Evolutionary conservation across 2,797 vertebrate species (phyloP), one percentile per base, ranked within the genome.

Genomic region (Sebastes melanostomus): DNA sequence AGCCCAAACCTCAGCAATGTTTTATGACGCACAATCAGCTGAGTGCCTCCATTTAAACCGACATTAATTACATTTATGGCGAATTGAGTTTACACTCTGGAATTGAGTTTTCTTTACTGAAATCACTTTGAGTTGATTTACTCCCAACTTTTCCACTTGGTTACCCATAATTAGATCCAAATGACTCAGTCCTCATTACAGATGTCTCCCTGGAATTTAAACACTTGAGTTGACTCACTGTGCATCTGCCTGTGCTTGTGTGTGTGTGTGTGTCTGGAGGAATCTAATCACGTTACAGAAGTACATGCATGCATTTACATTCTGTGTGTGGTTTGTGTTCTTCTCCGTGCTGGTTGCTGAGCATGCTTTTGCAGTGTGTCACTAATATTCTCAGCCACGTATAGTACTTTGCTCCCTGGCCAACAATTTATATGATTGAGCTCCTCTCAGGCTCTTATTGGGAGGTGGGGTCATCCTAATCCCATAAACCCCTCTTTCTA

Each of bases 81-180:
- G 25, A 91, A 89, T 73, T 77, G 69, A 82, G 89, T 91, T 90
- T 89, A 87, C 80, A 82, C 80, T 67, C 72, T 74, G 82, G 85
- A 89, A 89, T 83, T 83, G 83, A 88, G 82, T 92, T 90, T 90
- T 87, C 81, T 85, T 87, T 82, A 55, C 72, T 81, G 80, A 87
- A 89, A 87, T 91, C 85, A 88, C 85, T 89, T 88, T 84, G 70
- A 89, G 78, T 79, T 91, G 87, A 92, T 92, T 91, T 89, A 91
- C 83, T 86, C 65, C 75, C 75, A 78, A 89, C 85, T 90, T 87
- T 92, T 91, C 81, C 83, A 85, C 88, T 82, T 60, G 67, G 89
- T 80, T 86, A 84, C 85, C 58, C 84, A 61, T 92, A 93, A 93
- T 94, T 94, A 87, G 66, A 88, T 88, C 83, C 84, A 91, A 94